phyloP scores from a whole-genome alignment of 2,113 vertebrate species.

The Festucalex cinctus region DNA sequence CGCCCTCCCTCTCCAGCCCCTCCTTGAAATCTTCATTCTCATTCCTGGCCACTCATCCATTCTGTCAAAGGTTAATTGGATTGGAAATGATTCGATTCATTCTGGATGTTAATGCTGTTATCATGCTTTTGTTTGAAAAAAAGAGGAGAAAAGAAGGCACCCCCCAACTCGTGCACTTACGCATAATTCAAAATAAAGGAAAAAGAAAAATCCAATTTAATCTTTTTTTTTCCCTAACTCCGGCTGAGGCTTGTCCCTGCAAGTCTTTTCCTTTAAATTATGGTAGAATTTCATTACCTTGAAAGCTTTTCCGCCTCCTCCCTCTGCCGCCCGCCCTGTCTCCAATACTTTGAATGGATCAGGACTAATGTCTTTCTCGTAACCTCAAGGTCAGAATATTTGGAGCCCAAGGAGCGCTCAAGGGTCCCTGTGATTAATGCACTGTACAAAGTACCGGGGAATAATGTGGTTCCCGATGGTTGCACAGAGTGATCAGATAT shows the following conservation, averaged over 20 bases:
- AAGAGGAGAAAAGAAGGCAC: constrained; percentile 59
- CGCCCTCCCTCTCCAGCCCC: constrained; percentile 22
- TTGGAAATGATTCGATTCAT: constrained; percentile 84
- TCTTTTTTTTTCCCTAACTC: constrained; percentile 60
- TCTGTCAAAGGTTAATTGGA: constrained; percentile 84
- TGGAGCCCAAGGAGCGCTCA: constrained; percentile 71
- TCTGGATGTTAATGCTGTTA: constrained; percentile 81
- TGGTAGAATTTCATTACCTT: constrained; percentile 82
- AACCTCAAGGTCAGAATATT: constrained; percentile 80
- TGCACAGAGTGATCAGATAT: constrained; percentile 52
- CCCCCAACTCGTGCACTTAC: constrained; percentile 72
- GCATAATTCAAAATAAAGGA: constrained; percentile 78
- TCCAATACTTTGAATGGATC: constrained; percentile 73
- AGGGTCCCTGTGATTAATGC: constrained; percentile 79
- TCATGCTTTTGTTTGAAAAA: constrained; percentile 72
- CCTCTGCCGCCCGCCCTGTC: constrained; percentile 51
- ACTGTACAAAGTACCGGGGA: constrained; percentile 74
- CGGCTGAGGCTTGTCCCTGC: constrained; percentile 69
- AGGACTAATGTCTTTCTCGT: constrained; percentile 79
- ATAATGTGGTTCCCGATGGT: constrained; percentile 69
- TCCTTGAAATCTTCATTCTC: constrained; percentile 48
- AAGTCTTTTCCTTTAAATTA: constrained; percentile 80
- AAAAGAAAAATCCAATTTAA: constrained; percentile 78
- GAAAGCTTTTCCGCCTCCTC: constrained; percentile 76
- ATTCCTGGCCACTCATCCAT: constrained; percentile 76